A percentile compares a stretch with the other conserved stretches of the same genome.
Evolutionary conservation across 1,140 invertebrate species (phyloP).

Genomic region (Drosophila parabipectinata): DNA sequence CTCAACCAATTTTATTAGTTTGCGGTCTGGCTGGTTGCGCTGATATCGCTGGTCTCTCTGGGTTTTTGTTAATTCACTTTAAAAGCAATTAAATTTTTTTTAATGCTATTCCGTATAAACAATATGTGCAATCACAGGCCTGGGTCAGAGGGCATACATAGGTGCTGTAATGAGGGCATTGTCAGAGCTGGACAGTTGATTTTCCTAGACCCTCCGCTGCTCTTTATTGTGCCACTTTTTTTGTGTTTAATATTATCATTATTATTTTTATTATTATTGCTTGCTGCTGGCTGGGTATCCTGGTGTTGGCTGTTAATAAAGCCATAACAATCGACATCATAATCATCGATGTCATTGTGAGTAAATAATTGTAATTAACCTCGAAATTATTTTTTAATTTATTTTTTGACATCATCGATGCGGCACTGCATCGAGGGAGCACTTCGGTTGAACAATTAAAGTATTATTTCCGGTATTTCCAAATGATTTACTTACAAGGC

Average conservation of each 20-base stretch:
- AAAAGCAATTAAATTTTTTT: constrained; percentile 39
- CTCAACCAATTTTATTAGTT: constrained; percentile 1
- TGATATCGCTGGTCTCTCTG: not conserved
- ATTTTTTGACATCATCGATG: constrained; percentile 14
- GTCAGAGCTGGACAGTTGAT: not conserved
- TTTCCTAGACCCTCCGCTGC: no score
- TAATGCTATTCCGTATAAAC: constrained; percentile 40
- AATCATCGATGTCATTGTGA: constrained; percentile 63
- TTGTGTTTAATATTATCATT: constrained; percentile 45
- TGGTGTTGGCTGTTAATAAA: constrained; percentile 46
- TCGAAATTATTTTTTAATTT: constrained; percentile 57
- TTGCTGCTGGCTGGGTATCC: not conserved
- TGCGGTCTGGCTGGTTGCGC: not conserved
- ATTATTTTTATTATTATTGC: constrained; percentile 44
- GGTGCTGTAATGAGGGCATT: constrained; percentile 43
- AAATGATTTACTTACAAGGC: constrained; percentile 33
- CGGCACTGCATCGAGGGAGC: no score
- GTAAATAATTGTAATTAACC: constrained; percentile 67
- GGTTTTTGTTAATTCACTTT: constrained; percentile 37
- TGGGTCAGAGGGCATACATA: not conserved
- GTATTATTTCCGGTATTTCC: constrained; percentile 9
- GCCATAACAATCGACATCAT: constrained; percentile 67
- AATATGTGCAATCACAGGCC: constrained; percentile 18
- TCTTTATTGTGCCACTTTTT: constrained; percentile 14
- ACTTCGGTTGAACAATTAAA: constrained; percentile 12